Evolutionary conservation across 2,113 vertebrate genomes (phyloP), one percentile per base, ranked within the genome.

Genomic region (Onychostruthus taczanowskii): DNA sequence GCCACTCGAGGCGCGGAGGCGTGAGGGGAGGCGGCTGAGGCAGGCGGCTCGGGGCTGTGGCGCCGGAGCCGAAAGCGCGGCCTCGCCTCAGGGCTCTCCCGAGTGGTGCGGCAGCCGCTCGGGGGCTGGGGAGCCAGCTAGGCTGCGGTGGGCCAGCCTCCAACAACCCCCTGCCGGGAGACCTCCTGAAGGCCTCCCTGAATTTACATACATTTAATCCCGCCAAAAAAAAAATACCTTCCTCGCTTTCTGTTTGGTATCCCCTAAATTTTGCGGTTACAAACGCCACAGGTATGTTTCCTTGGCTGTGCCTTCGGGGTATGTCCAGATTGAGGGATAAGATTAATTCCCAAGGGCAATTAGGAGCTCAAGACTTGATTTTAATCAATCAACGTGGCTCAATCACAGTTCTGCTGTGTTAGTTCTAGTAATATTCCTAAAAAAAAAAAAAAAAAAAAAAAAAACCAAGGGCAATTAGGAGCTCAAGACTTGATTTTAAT

Each of bases 1-100:
- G 69, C 77, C 73, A 39, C 30, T 70, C 52, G 22, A 1, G 43
- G 11, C 0, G 44, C 2, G 3, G 11, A 1, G 53, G 41, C 4
- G 55, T 11, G 63, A 35, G 49, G 49, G 1, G 3, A 2, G 66
- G 24, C 0, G 0, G 56, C 44, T 46, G 87, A 83, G 58, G 76
- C 30, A 11, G 5, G 70, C 23, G 35, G 0, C 2, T 3, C 1
- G 0, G n/a, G 7, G 22, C 1, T 28, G 2, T 1, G 1, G 6
- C 2, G 24, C 3, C 0, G 41, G 35, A 41, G 13, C 41, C 41
- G 41, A 1, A 7, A 1, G 2, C 19, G 0, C 10, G 1, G 1
- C 2, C 7, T 3, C 26, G 2, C 20, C 7, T 16, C 10, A 47
- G 23, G 37, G 9, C 1, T 2, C 14, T 4, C 2, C 6, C 1